Evolutionary conservation across 2,888 invertebrate genomes (phyloP).

Genomic region (Caenorhabditis wallacei): DNA sequence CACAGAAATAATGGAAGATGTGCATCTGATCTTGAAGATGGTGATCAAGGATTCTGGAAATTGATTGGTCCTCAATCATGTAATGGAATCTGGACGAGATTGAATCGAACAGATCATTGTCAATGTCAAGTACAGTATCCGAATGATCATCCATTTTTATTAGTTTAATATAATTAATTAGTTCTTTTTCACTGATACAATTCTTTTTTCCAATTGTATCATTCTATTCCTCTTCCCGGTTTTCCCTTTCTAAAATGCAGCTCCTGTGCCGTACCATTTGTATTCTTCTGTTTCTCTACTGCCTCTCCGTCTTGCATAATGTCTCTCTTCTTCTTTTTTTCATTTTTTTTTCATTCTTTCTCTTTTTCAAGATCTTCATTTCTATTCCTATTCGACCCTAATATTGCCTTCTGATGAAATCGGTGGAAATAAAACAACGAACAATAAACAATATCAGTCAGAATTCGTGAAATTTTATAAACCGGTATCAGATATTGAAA

Average conservation of each 20-base stretch:
- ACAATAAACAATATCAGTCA: conserved; percentile 2
- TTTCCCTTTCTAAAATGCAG: conserved; percentile 7
- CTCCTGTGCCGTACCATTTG: conserved; percentile 30
- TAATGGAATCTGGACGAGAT: conserved; percentile 80
- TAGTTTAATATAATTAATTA: conserved; percentile 63
- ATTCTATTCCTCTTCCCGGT: not conserved
- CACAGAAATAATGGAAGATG: conserved; percentile 76
- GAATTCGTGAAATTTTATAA: not conserved
- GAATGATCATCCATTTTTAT: conserved; percentile 66
- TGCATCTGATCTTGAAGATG: conserved; percentile 80
- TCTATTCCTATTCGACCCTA: conserved; percentile 37
- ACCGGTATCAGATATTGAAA: not conserved
- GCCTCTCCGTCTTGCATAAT: conserved; percentile 49
- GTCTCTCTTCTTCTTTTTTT: conserved; percentile 4
- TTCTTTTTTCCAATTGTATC: not conserved
- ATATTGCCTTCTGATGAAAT: conserved; percentile 45
- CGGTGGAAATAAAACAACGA: conserved; percentile 32
- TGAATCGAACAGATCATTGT: conserved; percentile 74
- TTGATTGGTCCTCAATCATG: conserved; percentile 80
- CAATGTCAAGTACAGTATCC: conserved; percentile 69
- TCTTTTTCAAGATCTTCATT: conserved; percentile 41
- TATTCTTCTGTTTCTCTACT: conserved; percentile 16
- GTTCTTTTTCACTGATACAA: not conserved
- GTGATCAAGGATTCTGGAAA: conserved; percentile 82
- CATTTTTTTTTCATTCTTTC: conserved; percentile 1